These are phyloP conservation scores for Dallia pectoralis DNA, from an alignment of 2,797 vertebrate species.

Conservation along the genomic window DNA sequence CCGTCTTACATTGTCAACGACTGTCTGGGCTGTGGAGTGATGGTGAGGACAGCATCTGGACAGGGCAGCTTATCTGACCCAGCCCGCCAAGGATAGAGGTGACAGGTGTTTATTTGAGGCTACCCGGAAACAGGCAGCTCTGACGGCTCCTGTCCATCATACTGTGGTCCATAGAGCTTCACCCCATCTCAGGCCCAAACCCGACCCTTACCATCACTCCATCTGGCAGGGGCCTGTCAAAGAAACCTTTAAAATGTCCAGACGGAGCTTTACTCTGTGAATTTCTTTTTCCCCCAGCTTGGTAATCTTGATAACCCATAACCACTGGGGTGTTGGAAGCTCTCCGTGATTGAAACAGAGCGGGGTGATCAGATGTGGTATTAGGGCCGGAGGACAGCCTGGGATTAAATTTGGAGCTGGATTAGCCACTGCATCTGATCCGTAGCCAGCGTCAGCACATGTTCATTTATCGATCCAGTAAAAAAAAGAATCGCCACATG, in stretches of 20 bases:
- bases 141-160: conserved; percentile 11
- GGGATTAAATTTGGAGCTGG: neutral
- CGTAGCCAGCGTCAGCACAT: neutral
- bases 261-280: neutral
- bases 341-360: neutral
- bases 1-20: conserved; percentile 1
- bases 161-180: neutral
- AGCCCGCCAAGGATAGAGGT: conserved; percentile 5
- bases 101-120: conserved; percentile 26
- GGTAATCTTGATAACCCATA: neutral
- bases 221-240: neutral
- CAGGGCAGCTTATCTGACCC: conserved; percentile 14
- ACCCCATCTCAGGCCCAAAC: neutral
- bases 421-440: neutral
- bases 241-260: neutral
- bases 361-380: neutral
- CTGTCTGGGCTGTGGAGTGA: neutral
- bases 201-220: neutral
- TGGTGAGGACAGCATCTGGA: conserved; percentile 1
- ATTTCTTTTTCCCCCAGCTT: neutral
- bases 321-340: neutral
- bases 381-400: neutral
- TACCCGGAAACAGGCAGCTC: conserved; percentile 1
- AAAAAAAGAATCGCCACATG: neutral
- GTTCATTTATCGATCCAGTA: neutral